phyloP scores from a whole-genome alignment of 2,888 invertebrate genomes.

The Pseudanteris insignis region DNA sequence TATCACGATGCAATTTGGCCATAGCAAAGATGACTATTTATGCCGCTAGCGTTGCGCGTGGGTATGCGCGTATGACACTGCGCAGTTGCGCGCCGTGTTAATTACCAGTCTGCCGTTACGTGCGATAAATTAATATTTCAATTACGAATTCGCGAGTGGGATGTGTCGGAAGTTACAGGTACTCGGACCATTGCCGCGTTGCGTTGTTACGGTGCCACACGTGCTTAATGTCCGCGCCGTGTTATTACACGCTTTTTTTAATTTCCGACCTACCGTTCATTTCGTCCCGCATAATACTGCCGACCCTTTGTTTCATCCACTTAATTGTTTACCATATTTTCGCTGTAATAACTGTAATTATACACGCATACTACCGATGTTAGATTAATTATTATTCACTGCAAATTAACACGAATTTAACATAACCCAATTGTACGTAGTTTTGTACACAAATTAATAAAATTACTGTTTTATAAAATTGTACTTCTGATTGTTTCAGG shows the following conservation, averaged over 20 bases:
- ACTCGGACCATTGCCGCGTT: conserved; percentile 5
- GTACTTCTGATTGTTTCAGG: too few species aligned
- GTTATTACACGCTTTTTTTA: conserved; percentile 11
- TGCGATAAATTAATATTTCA: conserved; percentile 64
- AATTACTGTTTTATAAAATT: too few species aligned
- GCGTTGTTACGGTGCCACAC: conserved; percentile 4
- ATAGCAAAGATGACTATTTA: conserved; percentile 59
- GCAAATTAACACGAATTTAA: too few species aligned
- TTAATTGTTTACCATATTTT: background rate
- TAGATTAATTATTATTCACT: too few species aligned
- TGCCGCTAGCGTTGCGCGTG: conserved; percentile 59
- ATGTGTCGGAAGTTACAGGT: conserved; percentile 32
- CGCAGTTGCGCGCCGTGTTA: conserved; percentile 59
- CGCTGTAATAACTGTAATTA: conserved; percentile 6
- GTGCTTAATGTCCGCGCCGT: conserved; percentile 14
- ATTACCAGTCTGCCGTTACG: conserved; percentile 58
- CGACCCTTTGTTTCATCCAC: background rate
- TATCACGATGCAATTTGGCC: conserved; percentile 55
- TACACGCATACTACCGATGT: too few species aligned
- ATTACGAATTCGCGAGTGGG: conserved; percentile 59
- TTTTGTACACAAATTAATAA: too few species aligned
- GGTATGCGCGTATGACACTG: conserved; percentile 60
- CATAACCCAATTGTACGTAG: too few species aligned
- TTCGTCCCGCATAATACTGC: too few species aligned
- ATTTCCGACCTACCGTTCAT: conserved; percentile 8